Percentiles rank a stretch among this genome's conserved stretches.
Evolutionary conservation across 2,888 invertebrate species (phyloP).

Genomic region (Tribolium freemani): DNA sequence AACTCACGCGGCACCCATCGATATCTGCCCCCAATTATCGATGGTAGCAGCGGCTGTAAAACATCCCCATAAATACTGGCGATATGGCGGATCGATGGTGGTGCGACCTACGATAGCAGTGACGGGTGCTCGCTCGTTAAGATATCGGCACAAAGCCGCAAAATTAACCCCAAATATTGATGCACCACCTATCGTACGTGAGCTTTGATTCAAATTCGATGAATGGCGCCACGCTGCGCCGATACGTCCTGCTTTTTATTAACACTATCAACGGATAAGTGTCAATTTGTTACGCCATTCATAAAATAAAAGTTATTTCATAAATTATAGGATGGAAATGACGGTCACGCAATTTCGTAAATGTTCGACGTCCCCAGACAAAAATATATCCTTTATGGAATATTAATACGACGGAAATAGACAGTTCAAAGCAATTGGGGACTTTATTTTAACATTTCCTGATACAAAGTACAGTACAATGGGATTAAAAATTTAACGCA

Average conservation of each 20-base stretch:
- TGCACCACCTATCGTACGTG: constrained; percentile 22
- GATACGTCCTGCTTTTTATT: constrained; percentile 19
- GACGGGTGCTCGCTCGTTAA: constrained; percentile 45
- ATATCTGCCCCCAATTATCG: constrained; percentile 54
- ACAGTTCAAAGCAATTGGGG: constrained; percentile 3
- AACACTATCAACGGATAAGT: constrained; percentile 14
- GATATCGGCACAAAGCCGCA: constrained; percentile 41
- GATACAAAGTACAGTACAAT: background rate
- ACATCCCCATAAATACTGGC: constrained; percentile 40
- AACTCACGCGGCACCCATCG: constrained; percentile 54
- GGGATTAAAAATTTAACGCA: no score
- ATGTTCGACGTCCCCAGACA: background rate
- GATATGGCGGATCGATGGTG: constrained; percentile 33
- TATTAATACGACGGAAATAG: constrained; percentile 1
- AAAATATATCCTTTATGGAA: constrained; percentile 10
- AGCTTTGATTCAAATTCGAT: constrained; percentile 14
- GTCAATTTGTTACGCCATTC: constrained; percentile 15
- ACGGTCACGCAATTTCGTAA: constrained; percentile 1
- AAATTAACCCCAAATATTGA: constrained; percentile 38
- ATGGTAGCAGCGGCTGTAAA: constrained; percentile 49
- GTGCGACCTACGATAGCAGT: constrained; percentile 37
- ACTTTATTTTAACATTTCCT: background rate
- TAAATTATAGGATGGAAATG: constrained; percentile 16
- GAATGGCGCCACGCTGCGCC: background rate
- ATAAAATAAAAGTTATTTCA: background rate